Evolutionary conservation across 2,113 vertebrate genomes (phyloP).

Genomic region (Peucedramus taeniatus): DNA sequence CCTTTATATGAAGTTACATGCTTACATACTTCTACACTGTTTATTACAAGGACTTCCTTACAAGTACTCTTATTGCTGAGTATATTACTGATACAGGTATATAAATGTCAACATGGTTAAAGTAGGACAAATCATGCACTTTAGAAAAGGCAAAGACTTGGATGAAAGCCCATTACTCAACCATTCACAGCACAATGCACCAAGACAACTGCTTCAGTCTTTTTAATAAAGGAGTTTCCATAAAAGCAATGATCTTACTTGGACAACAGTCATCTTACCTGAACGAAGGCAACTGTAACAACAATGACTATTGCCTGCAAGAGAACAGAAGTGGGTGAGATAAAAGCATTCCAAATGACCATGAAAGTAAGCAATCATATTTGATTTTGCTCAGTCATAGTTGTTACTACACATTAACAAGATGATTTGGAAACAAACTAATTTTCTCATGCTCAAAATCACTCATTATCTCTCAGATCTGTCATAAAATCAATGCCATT

Average conservation of each 20-base stretch:
- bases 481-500: neutral
- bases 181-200: neutral
- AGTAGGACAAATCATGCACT: neutral
- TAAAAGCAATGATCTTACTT: neutral
- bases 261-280: slow-evolving; percentile 76
- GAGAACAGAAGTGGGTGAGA: neutral
- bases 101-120: neutral
- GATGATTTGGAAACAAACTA: neutral
- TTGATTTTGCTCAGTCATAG: neutral
- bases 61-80: neutral
- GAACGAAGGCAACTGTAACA: slow-evolving; percentile 96
- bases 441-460: neutral
- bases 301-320: slow-evolving; percentile 95
- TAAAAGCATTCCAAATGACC: neutral
- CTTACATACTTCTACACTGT: neutral
- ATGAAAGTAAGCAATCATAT: neutral
- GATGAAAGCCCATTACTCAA: neutral
- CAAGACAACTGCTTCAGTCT: neutral
- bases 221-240: neutral
- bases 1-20: neutral
- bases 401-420: neutral
- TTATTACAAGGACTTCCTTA: neutral
- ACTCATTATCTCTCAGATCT: rapidly evolving
- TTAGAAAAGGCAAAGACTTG: neutral
- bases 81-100: neutral